These are phyloP conservation scores for Crax fasciolata DNA, from an alignment of 2,797 vertebrate genomes.

Conservation along the genomic window DNA sequence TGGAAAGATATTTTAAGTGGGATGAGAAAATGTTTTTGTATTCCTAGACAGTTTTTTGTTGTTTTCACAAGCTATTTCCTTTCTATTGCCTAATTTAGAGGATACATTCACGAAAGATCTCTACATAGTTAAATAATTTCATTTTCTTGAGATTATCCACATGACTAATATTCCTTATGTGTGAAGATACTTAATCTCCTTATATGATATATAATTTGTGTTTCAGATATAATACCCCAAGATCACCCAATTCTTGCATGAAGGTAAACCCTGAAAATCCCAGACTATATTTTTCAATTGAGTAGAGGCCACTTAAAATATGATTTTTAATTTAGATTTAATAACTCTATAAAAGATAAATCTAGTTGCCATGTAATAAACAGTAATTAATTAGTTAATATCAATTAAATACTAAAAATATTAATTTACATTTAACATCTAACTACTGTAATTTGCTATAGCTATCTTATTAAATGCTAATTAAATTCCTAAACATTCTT, in stretches of 20 bases:
- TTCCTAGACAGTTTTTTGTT: background rate
- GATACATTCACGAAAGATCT: background rate
- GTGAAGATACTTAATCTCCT: constrained; percentile 24
- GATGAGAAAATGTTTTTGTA: background rate
- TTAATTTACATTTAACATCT: constrained; percentile 87
- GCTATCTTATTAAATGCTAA: constrained; percentile 89
- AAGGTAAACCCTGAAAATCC: constrained; percentile 73
- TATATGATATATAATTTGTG: constrained; percentile 27
- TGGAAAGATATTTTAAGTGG: background rate
- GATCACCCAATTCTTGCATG: constrained; percentile 23
- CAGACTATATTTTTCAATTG: constrained; percentile 79
- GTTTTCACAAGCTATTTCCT: background rate
- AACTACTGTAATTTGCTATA: constrained; percentile 86
- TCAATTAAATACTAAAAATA: constrained; percentile 89
- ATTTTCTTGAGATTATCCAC: constrained; percentile 10
- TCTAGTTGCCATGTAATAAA: constrained; percentile 84
- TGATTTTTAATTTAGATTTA: constrained; percentile 86
- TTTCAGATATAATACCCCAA: constrained; percentile 29
- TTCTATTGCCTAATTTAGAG: background rate
- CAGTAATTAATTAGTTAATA: constrained; percentile 88
- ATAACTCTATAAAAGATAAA: constrained; percentile 86
- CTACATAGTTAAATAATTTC: background rate
- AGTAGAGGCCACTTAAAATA: constrained; percentile 78
- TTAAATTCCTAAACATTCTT: constrained; percentile 89
- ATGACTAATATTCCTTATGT: background rate